Percentiles rank a stretch among this genome's conserved stretches.
phyloP scores from a whole-genome alignment of 2,888 invertebrate species.

The Pristionchus maxplancki region DNA sequence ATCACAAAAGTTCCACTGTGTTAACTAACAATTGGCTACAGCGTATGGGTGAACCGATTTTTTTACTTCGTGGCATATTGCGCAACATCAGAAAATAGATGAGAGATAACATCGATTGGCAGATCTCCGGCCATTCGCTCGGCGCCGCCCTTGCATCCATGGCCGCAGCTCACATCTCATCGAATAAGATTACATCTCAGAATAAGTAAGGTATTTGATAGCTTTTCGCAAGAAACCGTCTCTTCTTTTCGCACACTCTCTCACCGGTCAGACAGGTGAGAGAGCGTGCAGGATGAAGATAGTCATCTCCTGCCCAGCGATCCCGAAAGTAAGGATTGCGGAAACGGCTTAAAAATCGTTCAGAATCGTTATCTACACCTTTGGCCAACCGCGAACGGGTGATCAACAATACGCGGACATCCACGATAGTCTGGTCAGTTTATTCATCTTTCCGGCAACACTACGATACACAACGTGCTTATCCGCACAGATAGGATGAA shows the following conservation, averaged over 20 bases:
- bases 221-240: too few relatives aligned
- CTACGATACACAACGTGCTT: too few relatives aligned
- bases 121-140: background rate
- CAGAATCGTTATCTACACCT: constrained; percentile 56
- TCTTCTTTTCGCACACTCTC: too few relatives aligned
- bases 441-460: background rate
- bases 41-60: too few relatives aligned
- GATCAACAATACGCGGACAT: constrained; percentile 62
- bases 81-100: too few relatives aligned
- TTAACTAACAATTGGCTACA: too few relatives aligned
- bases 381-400: constrained; percentile 70
- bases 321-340: too few relatives aligned
- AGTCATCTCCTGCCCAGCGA: too few relatives aligned
- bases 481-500: background rate
- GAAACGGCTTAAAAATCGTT: too few relatives aligned
- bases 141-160: background rate
- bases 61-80: too few relatives aligned
- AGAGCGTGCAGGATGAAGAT: background rate
- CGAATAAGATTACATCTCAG: background rate
- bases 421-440: constrained; percentile 59
- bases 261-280: background rate
- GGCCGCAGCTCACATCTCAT: background rate
- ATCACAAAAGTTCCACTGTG: too few relatives aligned
- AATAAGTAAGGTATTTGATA: background rate
- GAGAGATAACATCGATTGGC: too few relatives aligned